phyloP scores from a whole-genome alignment of 2,888 invertebrate genomes.

The Lepas anatifera region DNA sequence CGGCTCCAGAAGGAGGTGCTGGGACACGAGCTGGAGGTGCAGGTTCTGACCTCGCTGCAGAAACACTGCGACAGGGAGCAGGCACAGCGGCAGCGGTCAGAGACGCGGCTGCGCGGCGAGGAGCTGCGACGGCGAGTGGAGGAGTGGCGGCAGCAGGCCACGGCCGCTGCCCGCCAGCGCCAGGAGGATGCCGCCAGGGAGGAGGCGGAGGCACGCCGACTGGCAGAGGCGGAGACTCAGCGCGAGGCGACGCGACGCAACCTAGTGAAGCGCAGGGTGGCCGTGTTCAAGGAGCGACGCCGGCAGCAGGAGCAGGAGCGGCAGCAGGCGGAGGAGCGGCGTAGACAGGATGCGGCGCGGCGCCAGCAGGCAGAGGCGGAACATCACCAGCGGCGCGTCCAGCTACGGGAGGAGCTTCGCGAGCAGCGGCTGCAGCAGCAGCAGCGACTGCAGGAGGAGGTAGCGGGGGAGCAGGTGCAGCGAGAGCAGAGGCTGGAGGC shows the following conservation, averaged over 20 bases:
- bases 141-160: neutral
- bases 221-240: neutral
- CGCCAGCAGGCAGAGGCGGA: neutral
- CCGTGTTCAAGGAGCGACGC: neutral
- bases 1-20: slow-evolving; percentile 8
- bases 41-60: neutral
- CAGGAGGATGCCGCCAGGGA: neutral
- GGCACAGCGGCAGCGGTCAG: neutral
- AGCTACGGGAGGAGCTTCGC: neutral
- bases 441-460: neutral
- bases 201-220: neutral
- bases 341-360: neutral
- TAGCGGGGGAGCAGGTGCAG: neutral
- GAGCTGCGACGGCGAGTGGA: neutral
- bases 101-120: neutral
- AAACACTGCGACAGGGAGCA: neutral
- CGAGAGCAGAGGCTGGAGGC: neutral
- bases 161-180: neutral
- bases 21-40: neutral
- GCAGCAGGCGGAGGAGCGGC: neutral
- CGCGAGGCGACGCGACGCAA: neutral
- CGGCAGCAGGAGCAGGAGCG: neutral
- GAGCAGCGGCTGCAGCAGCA: neutral
- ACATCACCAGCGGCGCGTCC: neutral
- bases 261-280: neutral